These are phyloP conservation scores for Radopholus similis DNA, from an alignment of 1,140 invertebrate genomes.

Conservation along the genomic window DNA sequence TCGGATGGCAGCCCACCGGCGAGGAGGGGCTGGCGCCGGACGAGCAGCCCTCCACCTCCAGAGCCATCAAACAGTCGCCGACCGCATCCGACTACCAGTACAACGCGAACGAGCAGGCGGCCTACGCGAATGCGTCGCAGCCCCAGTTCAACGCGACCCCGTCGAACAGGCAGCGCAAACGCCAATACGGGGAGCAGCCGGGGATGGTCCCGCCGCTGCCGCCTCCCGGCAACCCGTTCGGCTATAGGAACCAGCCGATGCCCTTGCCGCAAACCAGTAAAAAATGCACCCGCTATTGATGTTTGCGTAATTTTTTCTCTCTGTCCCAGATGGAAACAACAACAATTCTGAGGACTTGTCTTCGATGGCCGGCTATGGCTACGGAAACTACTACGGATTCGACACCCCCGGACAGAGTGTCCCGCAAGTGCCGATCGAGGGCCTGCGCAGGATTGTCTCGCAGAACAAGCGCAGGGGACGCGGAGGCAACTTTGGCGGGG, in stretches of 20 bases:
- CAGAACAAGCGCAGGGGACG: too few species aligned
- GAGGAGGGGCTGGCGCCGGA: conserved; percentile 19
- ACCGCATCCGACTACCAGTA: neutral
- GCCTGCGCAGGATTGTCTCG: too few species aligned
- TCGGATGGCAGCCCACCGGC: conserved; percentile 18
- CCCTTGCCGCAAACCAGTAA: too few species aligned
- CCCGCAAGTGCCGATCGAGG: too few species aligned
- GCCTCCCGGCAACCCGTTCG: neutral
- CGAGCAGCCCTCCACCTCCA: neutral
- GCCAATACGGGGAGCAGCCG: neutral
- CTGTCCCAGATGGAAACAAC: neutral
- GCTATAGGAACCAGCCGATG: neutral
- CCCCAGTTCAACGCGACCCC: neutral
- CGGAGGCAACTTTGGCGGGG: too few species aligned
- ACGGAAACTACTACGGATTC: too few species aligned
- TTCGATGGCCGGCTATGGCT: neutral
- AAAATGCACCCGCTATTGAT: too few species aligned
- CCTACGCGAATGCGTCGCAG: neutral
- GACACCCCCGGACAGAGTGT: too few species aligned
- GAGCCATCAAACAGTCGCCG: neutral
- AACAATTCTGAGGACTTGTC: neutral
- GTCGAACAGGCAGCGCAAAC: neutral
- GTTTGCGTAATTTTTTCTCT: too few species aligned
- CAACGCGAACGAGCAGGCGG: neutral
- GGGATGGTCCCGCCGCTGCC: neutral